Percentiles rank a stretch among this genome's conserved stretches.
Conservation (phyloP, 2,113 vertebrate genomes). For the Lagopus leucura region DNA sequence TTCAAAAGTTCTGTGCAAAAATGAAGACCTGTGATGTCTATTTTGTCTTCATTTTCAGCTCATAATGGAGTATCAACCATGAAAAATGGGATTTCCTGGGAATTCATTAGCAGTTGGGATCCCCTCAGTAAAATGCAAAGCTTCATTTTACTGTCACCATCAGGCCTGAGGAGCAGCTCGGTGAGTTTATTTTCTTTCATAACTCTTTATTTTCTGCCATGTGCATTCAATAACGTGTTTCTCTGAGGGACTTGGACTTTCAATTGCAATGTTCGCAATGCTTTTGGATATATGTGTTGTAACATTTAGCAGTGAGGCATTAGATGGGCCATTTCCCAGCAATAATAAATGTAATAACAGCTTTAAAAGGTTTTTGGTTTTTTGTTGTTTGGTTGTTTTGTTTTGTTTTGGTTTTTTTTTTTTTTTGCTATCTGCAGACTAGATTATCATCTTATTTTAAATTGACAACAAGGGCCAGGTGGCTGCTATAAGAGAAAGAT, state of each 20-base stretch:
- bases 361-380: neutral
- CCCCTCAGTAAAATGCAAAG: neutral
- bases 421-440: neutral
- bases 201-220: neutral
- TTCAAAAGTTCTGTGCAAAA: neutral
- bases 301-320: neutral
- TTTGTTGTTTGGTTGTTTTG: too few relatives aligned
- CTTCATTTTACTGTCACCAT: neutral
- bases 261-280: neutral
- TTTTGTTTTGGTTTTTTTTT: too few relatives aligned
- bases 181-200: neutral
- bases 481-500: conserved; percentile 22
- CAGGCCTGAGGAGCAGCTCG: neutral
- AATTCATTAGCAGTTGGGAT: neutral
- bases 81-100: neutral
- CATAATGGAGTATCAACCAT: neutral
- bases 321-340: neutral
- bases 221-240: neutral
- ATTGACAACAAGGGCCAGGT: conserved; percentile 34
- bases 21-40: neutral
- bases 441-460: conserved; percentile 44
- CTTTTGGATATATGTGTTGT: neutral
- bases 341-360: neutral
- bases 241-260: neutral
- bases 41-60: conserved; percentile 1